phyloP scores from a whole-genome alignment of 2,888 invertebrate genomes.

The Chrysomela aeneicollis region DNA sequence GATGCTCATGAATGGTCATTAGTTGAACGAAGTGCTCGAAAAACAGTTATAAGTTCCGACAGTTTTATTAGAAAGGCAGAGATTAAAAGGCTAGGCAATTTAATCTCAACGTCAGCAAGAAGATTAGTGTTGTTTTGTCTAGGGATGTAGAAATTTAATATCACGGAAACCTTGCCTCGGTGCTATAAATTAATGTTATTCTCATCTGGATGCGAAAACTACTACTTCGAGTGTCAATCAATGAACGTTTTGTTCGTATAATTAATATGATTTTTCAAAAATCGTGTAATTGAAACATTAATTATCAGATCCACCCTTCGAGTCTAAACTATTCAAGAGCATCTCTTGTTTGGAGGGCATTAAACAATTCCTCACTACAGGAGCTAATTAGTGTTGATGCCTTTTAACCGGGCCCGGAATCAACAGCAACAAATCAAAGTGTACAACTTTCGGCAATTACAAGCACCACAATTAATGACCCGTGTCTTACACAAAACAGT shows the following conservation, averaged over 20 bases:
- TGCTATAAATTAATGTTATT: background rate
- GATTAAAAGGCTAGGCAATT: conserved; percentile 4
- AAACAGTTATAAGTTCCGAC: conserved; percentile 2
- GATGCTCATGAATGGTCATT: background rate
- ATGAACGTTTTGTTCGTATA: too few species aligned
- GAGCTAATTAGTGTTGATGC: background rate
- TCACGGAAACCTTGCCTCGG: background rate
- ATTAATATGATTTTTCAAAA: too few species aligned
- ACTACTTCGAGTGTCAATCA: too few species aligned
- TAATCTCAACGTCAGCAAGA: background rate
- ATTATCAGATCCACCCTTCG: too few species aligned
- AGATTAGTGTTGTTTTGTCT: conserved; percentile 3
- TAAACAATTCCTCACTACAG: background rate
- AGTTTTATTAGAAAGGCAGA: conserved; percentile 1
- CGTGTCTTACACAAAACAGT: conserved; percentile 20
- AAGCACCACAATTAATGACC: conserved; percentile 13
- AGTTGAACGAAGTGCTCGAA: conserved; percentile 1
- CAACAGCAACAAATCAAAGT: conserved; percentile 13
- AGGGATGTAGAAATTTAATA: background rate
- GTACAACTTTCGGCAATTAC: conserved; percentile 20
- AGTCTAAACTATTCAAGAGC: too few species aligned
- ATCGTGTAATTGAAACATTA: too few species aligned
- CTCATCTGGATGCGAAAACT: background rate
- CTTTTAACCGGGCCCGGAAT: conserved; percentile 3
- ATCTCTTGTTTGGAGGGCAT: background rate